Evolutionary conservation across 2,888 invertebrate genomes (phyloP), one percentile per base, ranked within the genome.

Genomic region (Octonoba sinensis): DNA sequence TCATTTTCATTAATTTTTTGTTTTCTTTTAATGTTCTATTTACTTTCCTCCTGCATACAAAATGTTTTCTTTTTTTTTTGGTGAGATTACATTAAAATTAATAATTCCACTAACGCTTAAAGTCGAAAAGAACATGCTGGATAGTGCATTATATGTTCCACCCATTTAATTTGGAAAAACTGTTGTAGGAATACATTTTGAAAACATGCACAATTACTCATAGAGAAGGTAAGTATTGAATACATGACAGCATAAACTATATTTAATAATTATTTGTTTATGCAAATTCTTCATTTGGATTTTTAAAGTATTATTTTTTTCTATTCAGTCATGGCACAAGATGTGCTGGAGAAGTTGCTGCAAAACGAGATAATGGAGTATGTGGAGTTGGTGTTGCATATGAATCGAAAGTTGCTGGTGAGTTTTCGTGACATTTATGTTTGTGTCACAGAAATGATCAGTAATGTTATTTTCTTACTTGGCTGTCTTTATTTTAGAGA

Each of bases 311-410:
- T 36, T 2, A 1, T 6, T 11, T 36, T 36, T 36, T 36, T 36
- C 3, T 36, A 36, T 46, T 65, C 18, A 97, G 97, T 87, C 98
- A 98, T 88, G 98, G 97, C n/a, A 98, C 97, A 16, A 91, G 98
- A 85, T 99, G 99, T 88, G 99, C 99, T 1, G 99, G 99, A 0
- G 99, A 99, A 91, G 98, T 99, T 60, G 95, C 99, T n/a, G 99
- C 99, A 11, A 97, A 97, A 16, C 91, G 98, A 73, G 99, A 99
- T 91, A 99, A 99, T 89, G 96, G 95, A 13, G 95, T 99, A 47
- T 99, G 99, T 88, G 99, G 99, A 36, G 99, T 99, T 49, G 99
- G 99, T 16, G 99, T 99, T 64, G 99, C 99, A 0, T 99, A 98
- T 89, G 96, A 98, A 89, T 97, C 97, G 56, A 97, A 96, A 92